Conservation (phyloP, 2,888 invertebrate species). For the Tetranychus piercei region DNA sequence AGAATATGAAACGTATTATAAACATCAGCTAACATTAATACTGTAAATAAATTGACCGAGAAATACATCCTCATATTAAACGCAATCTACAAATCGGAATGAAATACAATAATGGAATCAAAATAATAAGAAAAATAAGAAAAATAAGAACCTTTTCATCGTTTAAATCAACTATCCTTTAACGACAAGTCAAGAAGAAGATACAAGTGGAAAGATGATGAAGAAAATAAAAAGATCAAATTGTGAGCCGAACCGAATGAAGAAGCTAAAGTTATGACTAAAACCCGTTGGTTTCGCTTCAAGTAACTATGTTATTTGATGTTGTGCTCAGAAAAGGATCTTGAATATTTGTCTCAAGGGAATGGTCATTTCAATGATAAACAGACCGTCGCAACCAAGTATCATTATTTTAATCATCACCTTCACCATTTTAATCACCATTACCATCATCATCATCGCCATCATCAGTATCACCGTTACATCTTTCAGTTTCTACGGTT, state of each 20-base stretch:
- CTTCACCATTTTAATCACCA: neutral
- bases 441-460: neutral
- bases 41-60: too few relatives aligned
- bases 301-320: neutral
- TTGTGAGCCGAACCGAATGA: too few relatives aligned
- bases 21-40: neutral
- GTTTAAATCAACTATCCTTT: too few relatives aligned
- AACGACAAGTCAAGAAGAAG: too few relatives aligned
- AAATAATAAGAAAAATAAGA: too few relatives aligned
- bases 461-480: neutral
- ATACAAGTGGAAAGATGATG: too few relatives aligned
- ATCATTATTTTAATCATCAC: neutral
- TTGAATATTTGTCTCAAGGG: neutral
- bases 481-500: neutral
- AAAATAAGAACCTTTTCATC: too few relatives aligned
- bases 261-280: neutral
- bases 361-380: slow-evolving; percentile 1
- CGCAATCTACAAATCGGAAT: too few relatives aligned
- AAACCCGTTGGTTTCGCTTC: neutral
- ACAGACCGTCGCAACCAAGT: neutral
- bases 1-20: neutral
- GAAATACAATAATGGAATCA: too few relatives aligned
- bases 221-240: too few relatives aligned
- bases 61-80: too few relatives aligned
- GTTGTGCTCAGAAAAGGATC: neutral